These are phyloP conservation scores for Syrrhaptes paradoxus DNA, from an alignment of 2,113 vertebrate genomes.

Conservation along the genomic window DNA sequence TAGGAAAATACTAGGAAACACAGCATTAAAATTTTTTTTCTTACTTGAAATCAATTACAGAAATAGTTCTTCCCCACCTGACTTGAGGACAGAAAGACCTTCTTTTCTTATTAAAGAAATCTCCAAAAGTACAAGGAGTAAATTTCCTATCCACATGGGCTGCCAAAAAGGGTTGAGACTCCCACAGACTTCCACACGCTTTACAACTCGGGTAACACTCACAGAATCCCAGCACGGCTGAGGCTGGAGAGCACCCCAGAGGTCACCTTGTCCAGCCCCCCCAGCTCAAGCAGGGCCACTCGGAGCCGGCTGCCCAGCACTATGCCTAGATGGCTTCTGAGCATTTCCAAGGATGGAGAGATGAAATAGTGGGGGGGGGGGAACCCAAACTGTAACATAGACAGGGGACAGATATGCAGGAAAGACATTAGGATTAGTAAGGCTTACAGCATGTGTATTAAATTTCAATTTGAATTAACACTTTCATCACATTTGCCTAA, in stretches of 20 bases:
- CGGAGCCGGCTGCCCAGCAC: neutral
- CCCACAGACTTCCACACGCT: rapidly evolving
- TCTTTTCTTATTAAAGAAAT: neutral
- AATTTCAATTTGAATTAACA: neutral
- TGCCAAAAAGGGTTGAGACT: neutral
- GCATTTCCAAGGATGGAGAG: neutral
- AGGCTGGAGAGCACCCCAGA: neutral
- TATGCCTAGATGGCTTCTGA: neutral
- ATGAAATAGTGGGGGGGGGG: neutral
- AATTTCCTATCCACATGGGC: neutral
- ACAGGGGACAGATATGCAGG: neutral
- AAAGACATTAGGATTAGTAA: neutral
- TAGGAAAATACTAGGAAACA: neutral
- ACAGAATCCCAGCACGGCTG: neutral
- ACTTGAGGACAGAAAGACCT: neutral
- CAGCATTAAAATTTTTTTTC: rapidly evolving
- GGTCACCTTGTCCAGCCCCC: neutral
- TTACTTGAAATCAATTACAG: neutral
- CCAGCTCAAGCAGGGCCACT: neutral
- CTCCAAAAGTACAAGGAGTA: neutral
- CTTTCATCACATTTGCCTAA: neutral
- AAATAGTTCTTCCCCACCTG: neutral
- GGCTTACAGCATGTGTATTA: neutral
- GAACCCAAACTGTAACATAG: neutral
- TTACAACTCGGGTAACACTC: neutral